Base-by-base conservation (phyloP, 2,113 vertebrate genomes). In the Otus sunia region DNA sequence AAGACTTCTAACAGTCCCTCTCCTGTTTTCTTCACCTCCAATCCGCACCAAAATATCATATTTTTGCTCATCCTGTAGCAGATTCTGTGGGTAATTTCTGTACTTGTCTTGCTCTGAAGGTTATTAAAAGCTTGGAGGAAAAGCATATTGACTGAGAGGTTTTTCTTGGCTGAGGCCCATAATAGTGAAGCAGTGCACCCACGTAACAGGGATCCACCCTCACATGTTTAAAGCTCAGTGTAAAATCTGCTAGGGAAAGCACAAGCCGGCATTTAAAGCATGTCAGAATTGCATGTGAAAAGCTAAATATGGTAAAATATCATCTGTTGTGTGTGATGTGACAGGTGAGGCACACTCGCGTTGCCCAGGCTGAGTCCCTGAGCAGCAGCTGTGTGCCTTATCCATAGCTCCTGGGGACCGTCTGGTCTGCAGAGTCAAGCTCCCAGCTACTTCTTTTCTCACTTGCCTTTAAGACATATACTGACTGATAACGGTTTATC, bases 11-110 rank as follows among this genome's bases (percentile, higher is more conserved):
- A 32, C 41, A 83, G n/a, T 3, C 30, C 25, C 36, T 77, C 95
- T 83, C 69, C 23, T 77, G n/a, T 87, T 97, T 89, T 93, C 45
- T 86, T 94, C 55, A 77, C 36, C 23, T 93, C 56, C 20, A 50
- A 1, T 50, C 3, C 1, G 2, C 3, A 10, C 77, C 91, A 91
- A 91, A 94, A 76, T 84, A 66, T 53, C 88, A 94, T 87, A 80
- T 62, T 89, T 90, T 94, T 76, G 16, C 45, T 89, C 41, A 36
- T 56, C 10, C 23, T 39, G 9, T 72, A 87, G 63, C 60, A 82
- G 69, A 89, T 82, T 87, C 58, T 53, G 21, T 72, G 66, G 41
- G 32, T 62, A 81, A 84, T 84, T 95, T 95, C 74, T 95, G 34
- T 63, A 43, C 29, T 88, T 88, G 25, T 68, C 68, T 91, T 91